phyloP scores from a whole-genome alignment of 2,888 invertebrate genomes.

The Nowickia ferox region DNA sequence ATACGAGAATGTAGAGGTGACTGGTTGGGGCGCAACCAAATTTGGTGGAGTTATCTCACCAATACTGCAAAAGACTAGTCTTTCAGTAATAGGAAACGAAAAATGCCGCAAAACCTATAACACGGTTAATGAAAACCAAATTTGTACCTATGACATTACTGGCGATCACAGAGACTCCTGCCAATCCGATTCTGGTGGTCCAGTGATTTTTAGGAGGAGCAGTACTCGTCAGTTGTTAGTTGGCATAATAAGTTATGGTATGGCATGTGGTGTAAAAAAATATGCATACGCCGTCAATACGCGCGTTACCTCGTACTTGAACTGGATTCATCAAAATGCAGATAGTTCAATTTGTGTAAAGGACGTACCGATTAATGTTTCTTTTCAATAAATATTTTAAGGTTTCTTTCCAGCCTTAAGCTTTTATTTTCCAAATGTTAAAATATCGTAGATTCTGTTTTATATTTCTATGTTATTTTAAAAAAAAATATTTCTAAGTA shows the following conservation, averaged over 20 bases:
- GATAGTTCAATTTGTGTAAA: slow-evolving; percentile 73
- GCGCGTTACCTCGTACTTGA: slow-evolving; percentile 84
- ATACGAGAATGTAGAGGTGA: slow-evolving; percentile 74
- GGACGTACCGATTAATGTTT: no score
- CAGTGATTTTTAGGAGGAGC: slow-evolving; percentile 82
- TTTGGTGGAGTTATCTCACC: slow-evolving; percentile 83
- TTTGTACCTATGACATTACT: slow-evolving; percentile 77
- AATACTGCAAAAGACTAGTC: slow-evolving; percentile 83
- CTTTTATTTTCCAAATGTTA: no score
- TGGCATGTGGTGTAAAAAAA: slow-evolving; percentile 82
- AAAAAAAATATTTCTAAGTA: no score
- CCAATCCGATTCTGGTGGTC: slow-evolving; percentile 85
- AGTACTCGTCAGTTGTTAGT: slow-evolving; percentile 81
- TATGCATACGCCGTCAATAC: slow-evolving; percentile 84
- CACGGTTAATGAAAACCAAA: slow-evolving; percentile 73
- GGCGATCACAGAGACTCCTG: slow-evolving; percentile 83
- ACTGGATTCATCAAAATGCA: slow-evolving; percentile 84
- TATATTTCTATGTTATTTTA: no score
- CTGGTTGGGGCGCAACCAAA: slow-evolving; percentile 84
- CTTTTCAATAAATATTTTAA: no score
- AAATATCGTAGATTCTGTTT: no score
- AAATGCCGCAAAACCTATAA: slow-evolving; percentile 74
- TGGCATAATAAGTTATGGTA: slow-evolving; percentile 85
- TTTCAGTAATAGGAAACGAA: slow-evolving; percentile 78
- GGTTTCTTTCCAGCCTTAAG: no score